Evolutionary conservation across 2,797 vertebrate genomes (phyloP).

Genomic region (Enteromius afrohamiltoni): DNA sequence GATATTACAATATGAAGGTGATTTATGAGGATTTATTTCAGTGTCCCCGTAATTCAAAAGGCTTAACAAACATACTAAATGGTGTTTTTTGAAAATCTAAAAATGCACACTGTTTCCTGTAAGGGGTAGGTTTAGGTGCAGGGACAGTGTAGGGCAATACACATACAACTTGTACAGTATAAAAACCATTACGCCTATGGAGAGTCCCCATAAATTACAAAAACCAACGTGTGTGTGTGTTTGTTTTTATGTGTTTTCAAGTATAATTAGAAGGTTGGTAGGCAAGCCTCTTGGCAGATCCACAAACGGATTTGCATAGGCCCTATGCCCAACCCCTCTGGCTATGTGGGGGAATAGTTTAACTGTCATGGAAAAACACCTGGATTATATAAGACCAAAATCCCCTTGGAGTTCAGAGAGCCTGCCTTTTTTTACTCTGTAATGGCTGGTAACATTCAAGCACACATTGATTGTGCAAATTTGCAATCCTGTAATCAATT

Average conservation of each 20-base stretch:
- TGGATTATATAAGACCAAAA: conserved; percentile 78
- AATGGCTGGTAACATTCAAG: background rate
- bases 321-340: conserved; percentile 74
- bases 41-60: no score
- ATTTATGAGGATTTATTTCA: no score
- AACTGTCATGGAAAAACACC: conserved; percentile 85
- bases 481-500: background rate
- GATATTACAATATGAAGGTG: no score
- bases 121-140: no score
- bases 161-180: no score
- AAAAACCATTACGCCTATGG: no score
- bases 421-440: background rate
- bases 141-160: no score
- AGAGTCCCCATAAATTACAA: no score
- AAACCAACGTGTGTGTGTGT: conserved; percentile 35
- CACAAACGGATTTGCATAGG: conserved; percentile 78
- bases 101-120: no score
- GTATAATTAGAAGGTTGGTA: conserved; percentile 59
- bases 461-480: background rate
- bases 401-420: conserved; percentile 57
- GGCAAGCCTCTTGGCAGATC: conserved; percentile 69
- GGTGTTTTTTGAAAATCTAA: no score
- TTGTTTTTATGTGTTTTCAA: conserved; percentile 49
- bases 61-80: no score
- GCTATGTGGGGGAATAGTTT: conserved; percentile 71